Percentiles rank a stretch among this genome's conserved stretches.
These are phyloP conservation scores for Dipodomys spectabilis DNA, from an alignment of 2,113 vertebrate species.

Conservation along the genomic window DNA sequence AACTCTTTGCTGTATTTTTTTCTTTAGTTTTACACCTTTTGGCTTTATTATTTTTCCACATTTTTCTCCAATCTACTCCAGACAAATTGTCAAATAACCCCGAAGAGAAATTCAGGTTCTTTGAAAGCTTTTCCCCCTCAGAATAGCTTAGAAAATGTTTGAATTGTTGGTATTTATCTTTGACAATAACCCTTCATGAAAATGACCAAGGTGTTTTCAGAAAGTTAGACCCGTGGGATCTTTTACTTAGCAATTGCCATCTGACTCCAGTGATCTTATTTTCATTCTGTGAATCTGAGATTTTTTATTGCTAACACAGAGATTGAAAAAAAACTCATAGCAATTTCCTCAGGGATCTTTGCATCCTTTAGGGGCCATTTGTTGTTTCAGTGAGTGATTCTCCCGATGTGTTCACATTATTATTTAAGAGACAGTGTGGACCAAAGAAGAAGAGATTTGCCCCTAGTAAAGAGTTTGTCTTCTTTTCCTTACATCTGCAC, in stretches of 20 bases:
- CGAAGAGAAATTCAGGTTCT: slow-evolving; percentile 38
- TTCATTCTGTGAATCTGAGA: slow-evolving; percentile 56
- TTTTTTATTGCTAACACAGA: slow-evolving; percentile 4
- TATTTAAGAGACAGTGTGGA: slow-evolving; percentile 36
- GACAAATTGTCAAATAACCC: slow-evolving; percentile 12
- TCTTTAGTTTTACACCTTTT: too few species aligned
- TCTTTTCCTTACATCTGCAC: background rate
- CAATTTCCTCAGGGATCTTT: slow-evolving; percentile 36
- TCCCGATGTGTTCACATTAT: background rate
- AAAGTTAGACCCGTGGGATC: background rate
- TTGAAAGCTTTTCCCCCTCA: slow-evolving; percentile 13
- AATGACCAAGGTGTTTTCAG: slow-evolving; percentile 52
- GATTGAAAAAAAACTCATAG: slow-evolving; percentile 45
- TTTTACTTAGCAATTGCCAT: background rate
- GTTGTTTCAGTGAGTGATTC: slow-evolving; percentile 41
- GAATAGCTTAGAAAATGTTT: slow-evolving; percentile 35
- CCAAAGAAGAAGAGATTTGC: background rate
- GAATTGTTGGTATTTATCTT: slow-evolving; percentile 50
- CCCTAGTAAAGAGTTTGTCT: background rate
- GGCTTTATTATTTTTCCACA: background rate
- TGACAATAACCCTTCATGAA: slow-evolving; percentile 36
- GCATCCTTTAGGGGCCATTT: slow-evolving; percentile 34
- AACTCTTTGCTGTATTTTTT: too few species aligned
- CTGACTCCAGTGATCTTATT: slow-evolving; percentile 1
- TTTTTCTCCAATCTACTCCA: background rate